Conservation (phyloP, 2,888 invertebrate genomes). For the Hecatera dysodea region DNA sequence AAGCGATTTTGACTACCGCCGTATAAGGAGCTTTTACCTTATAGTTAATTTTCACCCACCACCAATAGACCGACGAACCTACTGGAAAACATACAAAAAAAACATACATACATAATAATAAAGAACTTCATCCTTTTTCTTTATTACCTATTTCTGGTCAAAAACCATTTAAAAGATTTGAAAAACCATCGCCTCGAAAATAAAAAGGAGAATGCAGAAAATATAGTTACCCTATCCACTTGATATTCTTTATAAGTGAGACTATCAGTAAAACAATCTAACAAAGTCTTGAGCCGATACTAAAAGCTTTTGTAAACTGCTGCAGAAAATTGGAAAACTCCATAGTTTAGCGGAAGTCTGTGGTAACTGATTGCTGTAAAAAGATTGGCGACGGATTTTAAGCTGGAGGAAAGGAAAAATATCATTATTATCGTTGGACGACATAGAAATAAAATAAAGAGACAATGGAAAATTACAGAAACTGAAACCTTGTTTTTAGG, state of each 20-base stretch:
- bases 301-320: conserved; percentile 57
- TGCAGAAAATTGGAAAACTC: conserved; percentile 51
- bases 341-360: conserved; percentile 32
- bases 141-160: too few relatives aligned
- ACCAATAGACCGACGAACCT: too few relatives aligned
- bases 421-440: not conserved
- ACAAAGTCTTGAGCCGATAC: conserved; percentile 52
- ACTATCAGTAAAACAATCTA: conserved; percentile 56
- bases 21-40: too few relatives aligned
- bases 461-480: too few relatives aligned
- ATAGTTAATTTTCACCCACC: too few relatives aligned
- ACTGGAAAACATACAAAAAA: too few relatives aligned
- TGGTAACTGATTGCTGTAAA: conserved; percentile 29
- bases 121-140: too few relatives aligned
- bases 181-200: not conserved
- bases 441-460: too few relatives aligned
- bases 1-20: too few relatives aligned
- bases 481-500: too few relatives aligned
- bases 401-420: not conserved
- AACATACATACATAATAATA: too few relatives aligned
- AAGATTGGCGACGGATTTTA: not conserved
- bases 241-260: conserved; percentile 42
- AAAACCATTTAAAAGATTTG: not conserved
- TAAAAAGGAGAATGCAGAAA: not conserved
- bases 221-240: conserved; percentile 13